Conservation (phyloP, 2,113 vertebrate species). For the Alces alces region DNA sequence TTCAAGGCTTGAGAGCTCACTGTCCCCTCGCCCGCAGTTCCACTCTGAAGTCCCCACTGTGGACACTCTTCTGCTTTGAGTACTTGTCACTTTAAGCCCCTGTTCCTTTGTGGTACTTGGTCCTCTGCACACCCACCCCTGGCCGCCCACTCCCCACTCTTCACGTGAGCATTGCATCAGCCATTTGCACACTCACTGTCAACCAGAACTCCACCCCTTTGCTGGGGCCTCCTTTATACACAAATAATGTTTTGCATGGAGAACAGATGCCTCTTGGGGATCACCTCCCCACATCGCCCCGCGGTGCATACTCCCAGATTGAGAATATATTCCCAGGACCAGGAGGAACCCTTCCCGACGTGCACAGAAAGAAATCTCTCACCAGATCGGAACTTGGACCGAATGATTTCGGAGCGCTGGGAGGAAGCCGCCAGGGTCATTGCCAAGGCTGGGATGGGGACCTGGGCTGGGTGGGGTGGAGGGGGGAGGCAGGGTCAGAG, state of each 20-base stretch:
- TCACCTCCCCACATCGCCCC: not conserved
- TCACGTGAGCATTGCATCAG: not conserved
- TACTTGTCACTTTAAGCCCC: not conserved
- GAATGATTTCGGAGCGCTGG: conserved; percentile 91
- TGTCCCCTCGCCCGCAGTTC: not conserved
- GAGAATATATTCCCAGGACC: not conserved
- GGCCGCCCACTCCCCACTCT: not conserved
- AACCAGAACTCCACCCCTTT: not conserved
- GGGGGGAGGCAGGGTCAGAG: conserved; percentile 24
- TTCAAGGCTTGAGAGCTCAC: not conserved
- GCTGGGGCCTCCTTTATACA: not conserved
- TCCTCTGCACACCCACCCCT: not conserved
- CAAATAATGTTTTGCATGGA: not conserved
- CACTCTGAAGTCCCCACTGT: not conserved
- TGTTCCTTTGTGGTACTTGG: not conserved
- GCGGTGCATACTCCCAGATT: not conserved
- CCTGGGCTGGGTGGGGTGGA: conserved; percentile 50
- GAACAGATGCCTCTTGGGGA: not conserved
- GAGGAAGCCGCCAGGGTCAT: conserved; percentile 92
- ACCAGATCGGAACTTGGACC: conserved; percentile 95
- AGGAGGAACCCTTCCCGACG: not conserved
- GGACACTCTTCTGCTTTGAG: not conserved
- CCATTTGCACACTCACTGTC: not conserved
- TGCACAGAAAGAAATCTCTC: conserved; percentile 66
- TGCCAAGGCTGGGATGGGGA: conserved; percentile 60